A percentile compares a stretch with the other conserved stretches of the same genome.
Conservation (phyloP, 2,888 invertebrate genomes). For the Onchidella celtica region DNA sequence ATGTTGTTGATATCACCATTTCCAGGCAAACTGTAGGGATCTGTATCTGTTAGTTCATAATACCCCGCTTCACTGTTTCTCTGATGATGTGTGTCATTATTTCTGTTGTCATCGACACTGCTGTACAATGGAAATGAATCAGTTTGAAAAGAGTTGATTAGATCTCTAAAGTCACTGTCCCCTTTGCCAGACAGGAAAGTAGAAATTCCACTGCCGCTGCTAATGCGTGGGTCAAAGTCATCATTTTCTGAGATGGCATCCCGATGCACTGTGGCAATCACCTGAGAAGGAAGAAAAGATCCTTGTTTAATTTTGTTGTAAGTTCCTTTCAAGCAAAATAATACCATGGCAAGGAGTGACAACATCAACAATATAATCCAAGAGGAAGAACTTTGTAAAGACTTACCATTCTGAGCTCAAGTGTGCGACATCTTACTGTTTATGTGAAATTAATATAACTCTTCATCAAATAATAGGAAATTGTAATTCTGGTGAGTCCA, state of each 20-base stretch:
- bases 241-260: constrained; percentile 33
- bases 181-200: constrained; percentile 44
- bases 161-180: constrained; percentile 47
- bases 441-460: no score
- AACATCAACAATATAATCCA: no score
- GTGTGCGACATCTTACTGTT: no score
- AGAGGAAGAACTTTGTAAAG: no score
- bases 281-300: constrained; percentile 29
- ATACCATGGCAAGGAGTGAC: no score
- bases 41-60: constrained; percentile 21
- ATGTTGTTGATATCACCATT: constrained; percentile 50
- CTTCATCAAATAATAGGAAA: no score
- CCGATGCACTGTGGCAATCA: constrained; percentile 50
- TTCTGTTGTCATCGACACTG: constrained; percentile 1
- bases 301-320: neutral
- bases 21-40: neutral
- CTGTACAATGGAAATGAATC: constrained; percentile 23
- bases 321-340: no score
- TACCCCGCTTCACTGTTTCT: neutral
- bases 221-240: constrained; percentile 45
- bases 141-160: constrained; percentile 43
- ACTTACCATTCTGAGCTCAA: no score
- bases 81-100: constrained; percentile 4
- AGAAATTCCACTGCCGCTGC: constrained; percentile 52
- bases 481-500: no score